Percentiles rank a stretch among this genome's conserved stretches.
Evolutionary conservation across 2,797 vertebrate genomes (phyloP).

Genomic region (Petrocephalus schoutedeni): DNA sequence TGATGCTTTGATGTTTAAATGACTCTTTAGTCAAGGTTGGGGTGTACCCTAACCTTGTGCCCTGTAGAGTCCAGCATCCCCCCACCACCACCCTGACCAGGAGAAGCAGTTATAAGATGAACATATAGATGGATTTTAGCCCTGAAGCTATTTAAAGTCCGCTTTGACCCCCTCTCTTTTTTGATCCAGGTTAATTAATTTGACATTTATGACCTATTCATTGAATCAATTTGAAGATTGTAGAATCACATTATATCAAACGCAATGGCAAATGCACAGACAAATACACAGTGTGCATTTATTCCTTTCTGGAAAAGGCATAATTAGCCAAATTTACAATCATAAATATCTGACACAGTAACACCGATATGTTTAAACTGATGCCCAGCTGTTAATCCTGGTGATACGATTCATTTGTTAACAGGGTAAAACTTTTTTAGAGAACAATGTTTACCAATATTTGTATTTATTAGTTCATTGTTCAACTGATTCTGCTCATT

Average conservation of each 20-base stretch:
- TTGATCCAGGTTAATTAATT: constrained; percentile 5
- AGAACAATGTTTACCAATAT: background rate
- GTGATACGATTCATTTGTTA: background rate
- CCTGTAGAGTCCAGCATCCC: background rate
- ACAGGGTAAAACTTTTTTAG: background rate
- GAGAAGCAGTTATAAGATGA: background rate
- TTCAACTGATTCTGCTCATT: background rate
- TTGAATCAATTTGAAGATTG: background rate
- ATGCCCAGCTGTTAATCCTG: no score
- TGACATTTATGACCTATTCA: background rate
- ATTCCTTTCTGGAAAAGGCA: background rate
- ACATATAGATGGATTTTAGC: background rate
- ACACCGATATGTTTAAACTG: no score
- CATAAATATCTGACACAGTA: background rate
- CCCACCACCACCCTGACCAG: background rate
- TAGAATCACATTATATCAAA: background rate
- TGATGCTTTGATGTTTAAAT: background rate
- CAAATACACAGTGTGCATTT: background rate
- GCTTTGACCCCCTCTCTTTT: background rate
- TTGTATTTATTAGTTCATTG: background rate
- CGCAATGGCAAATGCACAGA: background rate
- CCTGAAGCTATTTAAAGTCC: background rate
- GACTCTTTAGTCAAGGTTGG: background rate
- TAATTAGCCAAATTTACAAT: background rate
- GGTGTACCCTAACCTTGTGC: background rate